Conservation (phyloP, 1,140 invertebrate species). For the Euglossa dilemma region DNA sequence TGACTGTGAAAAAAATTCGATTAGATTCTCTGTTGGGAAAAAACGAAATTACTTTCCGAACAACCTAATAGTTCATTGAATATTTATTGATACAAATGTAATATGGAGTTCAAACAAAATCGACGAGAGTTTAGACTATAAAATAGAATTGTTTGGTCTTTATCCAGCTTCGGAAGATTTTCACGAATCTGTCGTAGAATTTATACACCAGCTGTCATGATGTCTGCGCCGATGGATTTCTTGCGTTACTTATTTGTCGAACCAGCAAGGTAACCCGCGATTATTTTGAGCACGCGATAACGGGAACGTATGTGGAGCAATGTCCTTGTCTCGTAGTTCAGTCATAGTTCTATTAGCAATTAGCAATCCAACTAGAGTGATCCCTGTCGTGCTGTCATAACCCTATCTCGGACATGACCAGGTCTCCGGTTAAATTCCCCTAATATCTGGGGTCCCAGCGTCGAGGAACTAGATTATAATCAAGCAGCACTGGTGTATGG, state of each 20-base stretch:
- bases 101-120: too few species aligned
- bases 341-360: constrained; percentile 61
- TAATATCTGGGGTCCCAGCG: constrained; percentile 18
- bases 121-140: too few species aligned
- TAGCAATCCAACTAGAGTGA: constrained; percentile 61
- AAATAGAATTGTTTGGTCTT: too few species aligned
- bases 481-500: constrained; percentile 14
- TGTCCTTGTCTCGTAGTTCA: constrained; percentile 33
- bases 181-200: too few species aligned
- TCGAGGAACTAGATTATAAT: constrained; percentile 50
- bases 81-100: too few species aligned
- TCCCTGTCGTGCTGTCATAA: constrained; percentile 58
- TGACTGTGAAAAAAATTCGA: too few species aligned
- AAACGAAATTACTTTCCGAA: too few species aligned
- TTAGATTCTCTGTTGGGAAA: too few species aligned
- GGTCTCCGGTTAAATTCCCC: constrained; percentile 38
- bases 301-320: background rate
- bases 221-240: background rate
- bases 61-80: too few species aligned
- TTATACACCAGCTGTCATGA: too few species aligned
- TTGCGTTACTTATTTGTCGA: background rate
- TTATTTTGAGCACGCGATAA: background rate
- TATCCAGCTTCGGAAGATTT: too few species aligned
- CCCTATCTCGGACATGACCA: constrained; percentile 51
- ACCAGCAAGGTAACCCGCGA: background rate